A percentile compares a stretch with the other conserved stretches of the same genome.
These are phyloP conservation scores for Amazona vittata DNA, from an alignment of 2,113 vertebrate species.

Conservation along the genomic window DNA sequence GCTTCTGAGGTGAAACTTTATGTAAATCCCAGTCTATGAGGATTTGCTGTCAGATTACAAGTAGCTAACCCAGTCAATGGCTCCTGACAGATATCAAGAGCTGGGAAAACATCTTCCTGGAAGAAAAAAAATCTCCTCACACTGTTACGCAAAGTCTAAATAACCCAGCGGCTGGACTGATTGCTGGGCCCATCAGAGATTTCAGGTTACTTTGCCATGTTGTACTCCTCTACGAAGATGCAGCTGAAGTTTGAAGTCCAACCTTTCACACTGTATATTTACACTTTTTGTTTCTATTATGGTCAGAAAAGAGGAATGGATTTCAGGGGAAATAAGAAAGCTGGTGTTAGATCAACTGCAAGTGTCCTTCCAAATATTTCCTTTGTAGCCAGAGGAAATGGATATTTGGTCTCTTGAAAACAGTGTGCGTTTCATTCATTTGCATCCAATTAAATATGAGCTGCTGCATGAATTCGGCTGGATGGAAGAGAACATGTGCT, in stretches of 20 bases:
- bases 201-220: not conserved
- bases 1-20: not conserved
- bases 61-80: not conserved
- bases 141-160: not conserved
- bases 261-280: not conserved
- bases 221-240: not conserved
- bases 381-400: not conserved
- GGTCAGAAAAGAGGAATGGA: not conserved
- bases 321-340: not conserved
- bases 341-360: not conserved
- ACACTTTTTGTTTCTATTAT: not conserved
- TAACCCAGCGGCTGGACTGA: not conserved
- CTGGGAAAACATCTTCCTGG: not conserved
- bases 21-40: not conserved
- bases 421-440: not conserved
- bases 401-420: not conserved
- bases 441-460: not conserved
- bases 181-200: not conserved
- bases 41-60: constrained; percentile 18
- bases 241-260: not conserved
- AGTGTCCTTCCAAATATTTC: not conserved
- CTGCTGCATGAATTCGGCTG: not conserved
- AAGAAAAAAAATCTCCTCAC: constrained; percentile 14
- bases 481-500: not conserved
- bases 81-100: constrained; percentile 11